These are phyloP conservation scores for Argya squamiceps DNA, from an alignment of 2,797 vertebrate species.

Conservation along the genomic window DNA sequence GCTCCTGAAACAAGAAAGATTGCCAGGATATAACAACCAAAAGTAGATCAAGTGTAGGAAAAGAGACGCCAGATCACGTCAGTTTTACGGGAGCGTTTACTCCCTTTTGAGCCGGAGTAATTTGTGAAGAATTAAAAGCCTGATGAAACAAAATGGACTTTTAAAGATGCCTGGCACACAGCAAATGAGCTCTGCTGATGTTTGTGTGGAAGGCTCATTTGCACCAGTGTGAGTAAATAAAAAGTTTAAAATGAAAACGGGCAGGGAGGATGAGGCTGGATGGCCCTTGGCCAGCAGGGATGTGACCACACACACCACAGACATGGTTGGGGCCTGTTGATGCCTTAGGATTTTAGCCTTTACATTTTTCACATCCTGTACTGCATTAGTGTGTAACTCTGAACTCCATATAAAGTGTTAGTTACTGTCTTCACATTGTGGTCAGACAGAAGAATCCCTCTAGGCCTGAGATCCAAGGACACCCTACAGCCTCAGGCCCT, in stretches of 20 bases:
- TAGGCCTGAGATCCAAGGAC: neutral
- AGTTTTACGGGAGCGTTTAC: accelerated
- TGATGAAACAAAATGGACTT: neutral
- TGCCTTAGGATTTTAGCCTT: neutral
- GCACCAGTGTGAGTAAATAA: neutral
- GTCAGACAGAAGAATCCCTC: too few species aligned
- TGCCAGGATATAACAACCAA: neutral
- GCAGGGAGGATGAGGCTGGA: neutral
- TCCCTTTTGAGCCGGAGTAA: neutral
- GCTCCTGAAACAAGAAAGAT: neutral
- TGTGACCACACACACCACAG: accelerated
- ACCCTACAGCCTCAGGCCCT: neutral
- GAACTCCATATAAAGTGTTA: neutral
- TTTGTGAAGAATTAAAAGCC: neutral
- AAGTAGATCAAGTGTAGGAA: neutral
- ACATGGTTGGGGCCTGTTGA: accelerated
- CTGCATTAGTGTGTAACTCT: neutral
- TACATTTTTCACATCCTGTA: neutral
- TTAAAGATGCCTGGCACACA: neutral
- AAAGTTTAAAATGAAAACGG: neutral
- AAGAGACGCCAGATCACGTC: accelerated
- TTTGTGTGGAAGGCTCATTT: neutral
- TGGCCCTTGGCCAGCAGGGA: neutral
- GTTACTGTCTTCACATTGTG: neutral
- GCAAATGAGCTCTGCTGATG: neutral